Evolutionary conservation across 2,888 invertebrate species (phyloP).

Genomic region (Drosophila nr. medialis): DNA sequence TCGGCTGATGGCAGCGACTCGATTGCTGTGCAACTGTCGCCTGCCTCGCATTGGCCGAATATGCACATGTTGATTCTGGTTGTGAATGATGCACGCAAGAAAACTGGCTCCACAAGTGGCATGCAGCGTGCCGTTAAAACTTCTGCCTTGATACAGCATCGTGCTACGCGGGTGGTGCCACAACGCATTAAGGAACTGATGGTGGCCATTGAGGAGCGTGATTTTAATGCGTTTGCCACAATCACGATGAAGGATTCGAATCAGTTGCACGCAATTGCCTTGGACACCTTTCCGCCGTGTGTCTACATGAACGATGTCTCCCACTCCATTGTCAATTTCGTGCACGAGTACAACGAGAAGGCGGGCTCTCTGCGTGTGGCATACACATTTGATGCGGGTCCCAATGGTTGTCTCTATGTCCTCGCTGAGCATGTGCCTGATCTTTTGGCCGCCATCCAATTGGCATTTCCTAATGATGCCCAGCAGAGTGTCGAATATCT

Average conservation of each 20-base stretch:
- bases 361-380: slow-evolving; percentile 90
- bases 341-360: slow-evolving; percentile 93
- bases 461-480: slow-evolving; percentile 89
- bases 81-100: slow-evolving; percentile 93
- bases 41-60: slow-evolving; percentile 94
- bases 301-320: slow-evolving; percentile 96
- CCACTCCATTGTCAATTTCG: slow-evolving; percentile 90
- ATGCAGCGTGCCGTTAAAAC: slow-evolving; percentile 94
- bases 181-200: slow-evolving; percentile 86
- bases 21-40: slow-evolving; percentile 90
- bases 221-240: slow-evolving; percentile 95
- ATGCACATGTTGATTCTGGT: slow-evolving; percentile 95
- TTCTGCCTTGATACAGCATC: slow-evolving; percentile 91
- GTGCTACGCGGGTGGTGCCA: slow-evolving; percentile 91
- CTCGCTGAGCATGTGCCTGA: slow-evolving; percentile 90
- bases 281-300: slow-evolving; percentile 97
- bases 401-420: slow-evolving; percentile 96
- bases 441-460: slow-evolving; percentile 88
- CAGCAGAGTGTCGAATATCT: slow-evolving; percentile 85
- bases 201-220: slow-evolving; percentile 86
- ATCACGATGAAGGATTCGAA: slow-evolving; percentile 99
- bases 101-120: slow-evolving; percentile 93
- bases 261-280: slow-evolving; percentile 96
- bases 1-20: slow-evolving; percentile 90
- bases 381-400: slow-evolving; percentile 99